Conservation (phyloP, 1,140 invertebrate species). For the Pseudomyrmex flavicornis region DNA sequence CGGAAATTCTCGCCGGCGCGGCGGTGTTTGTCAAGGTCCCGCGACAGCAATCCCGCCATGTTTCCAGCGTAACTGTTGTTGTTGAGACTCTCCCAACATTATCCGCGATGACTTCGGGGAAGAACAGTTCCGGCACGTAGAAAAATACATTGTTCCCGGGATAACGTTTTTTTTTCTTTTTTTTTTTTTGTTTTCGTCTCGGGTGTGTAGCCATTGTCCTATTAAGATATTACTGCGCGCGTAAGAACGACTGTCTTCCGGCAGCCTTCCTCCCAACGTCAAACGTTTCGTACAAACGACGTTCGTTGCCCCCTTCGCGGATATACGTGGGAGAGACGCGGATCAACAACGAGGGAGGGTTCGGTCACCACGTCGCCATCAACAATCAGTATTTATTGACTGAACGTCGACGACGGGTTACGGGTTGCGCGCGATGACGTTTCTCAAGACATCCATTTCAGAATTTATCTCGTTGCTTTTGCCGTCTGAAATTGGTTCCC, state of each 20-base stretch:
- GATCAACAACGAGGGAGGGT: slow-evolving; percentile 39
- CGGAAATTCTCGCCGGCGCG: slow-evolving; percentile 2
- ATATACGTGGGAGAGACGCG: slow-evolving; percentile 42
- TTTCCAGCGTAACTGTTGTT: slow-evolving; percentile 49
- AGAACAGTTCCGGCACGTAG: slow-evolving; percentile 49
- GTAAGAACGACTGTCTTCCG: slow-evolving; percentile 45
- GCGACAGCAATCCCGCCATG: slow-evolving; percentile 22
- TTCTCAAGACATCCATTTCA: slow-evolving; percentile 56
- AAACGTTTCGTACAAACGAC: slow-evolving; percentile 49
- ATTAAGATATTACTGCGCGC: slow-evolving; percentile 50
- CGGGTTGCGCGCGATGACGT: slow-evolving; percentile 34
- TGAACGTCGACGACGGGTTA: slow-evolving; percentile 18
- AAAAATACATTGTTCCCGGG: slow-evolving; percentile 56
- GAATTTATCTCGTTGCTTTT: slow-evolving; percentile 61
- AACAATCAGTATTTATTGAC: slow-evolving; percentile 62
- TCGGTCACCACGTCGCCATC: slow-evolving; percentile 46
- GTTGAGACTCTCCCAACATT: slow-evolving; percentile 54
- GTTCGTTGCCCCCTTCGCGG: slow-evolving; percentile 49
- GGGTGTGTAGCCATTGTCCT: slow-evolving; percentile 52
- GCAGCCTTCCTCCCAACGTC: slow-evolving; percentile 54
- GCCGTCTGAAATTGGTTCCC: slow-evolving; percentile 55
- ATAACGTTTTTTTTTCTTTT: slow-evolving; percentile 34
- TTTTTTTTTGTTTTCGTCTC: not conserved
- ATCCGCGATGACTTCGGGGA: slow-evolving; percentile 49
- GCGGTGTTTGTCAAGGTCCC: not conserved